Evolutionary conservation across 2,797 vertebrate species (phyloP).

Genomic region (Taenioides sp.): DNA sequence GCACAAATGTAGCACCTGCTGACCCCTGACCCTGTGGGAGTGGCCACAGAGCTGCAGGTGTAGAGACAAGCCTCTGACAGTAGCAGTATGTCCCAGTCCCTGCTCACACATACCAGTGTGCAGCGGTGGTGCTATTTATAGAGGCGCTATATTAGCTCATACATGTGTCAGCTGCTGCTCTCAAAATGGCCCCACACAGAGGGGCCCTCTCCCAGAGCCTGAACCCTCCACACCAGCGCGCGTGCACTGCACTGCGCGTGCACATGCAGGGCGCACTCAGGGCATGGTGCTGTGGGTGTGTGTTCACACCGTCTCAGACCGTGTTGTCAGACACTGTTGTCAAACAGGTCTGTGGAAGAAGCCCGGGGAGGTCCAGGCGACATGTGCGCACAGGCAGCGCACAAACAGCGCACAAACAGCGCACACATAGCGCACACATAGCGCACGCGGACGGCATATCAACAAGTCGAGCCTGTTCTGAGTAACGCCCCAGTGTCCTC

Average conservation of each 20-base stretch:
- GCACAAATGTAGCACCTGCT: background rate
- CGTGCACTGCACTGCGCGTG: too few relatives aligned
- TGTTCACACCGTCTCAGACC: background rate
- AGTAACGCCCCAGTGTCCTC: slow-evolving; percentile 51
- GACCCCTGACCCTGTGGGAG: background rate
- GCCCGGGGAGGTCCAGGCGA: slow-evolving; percentile 12
- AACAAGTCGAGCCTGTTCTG: slow-evolving; percentile 79
- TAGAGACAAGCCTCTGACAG: too few relatives aligned
- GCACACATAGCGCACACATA: too few relatives aligned
- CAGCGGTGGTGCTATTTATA: slow-evolving; percentile 65
- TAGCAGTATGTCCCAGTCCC: slow-evolving; percentile 3
- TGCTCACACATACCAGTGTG: slow-evolving; percentile 44
- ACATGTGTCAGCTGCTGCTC: slow-evolving; percentile 65
- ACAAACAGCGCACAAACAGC: slow-evolving; percentile 38
- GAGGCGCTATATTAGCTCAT: slow-evolving; percentile 56
- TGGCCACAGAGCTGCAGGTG: too few relatives aligned
- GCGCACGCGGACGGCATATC: slow-evolving; percentile 19
- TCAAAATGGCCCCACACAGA: slow-evolving; percentile 59
- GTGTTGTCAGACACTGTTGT: slow-evolving; percentile 19
- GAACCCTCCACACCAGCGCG: background rate
- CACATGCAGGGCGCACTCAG: background rate
- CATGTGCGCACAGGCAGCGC: slow-evolving; percentile 25
- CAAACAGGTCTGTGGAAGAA: slow-evolving; percentile 45
- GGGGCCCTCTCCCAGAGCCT: background rate
- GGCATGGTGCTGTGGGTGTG: background rate